A percentile compares a stretch with the other conserved stretches of the same genome.
Conservation (phyloP, 2,797 vertebrate genomes). For the Argyrosomus regius region DNA sequence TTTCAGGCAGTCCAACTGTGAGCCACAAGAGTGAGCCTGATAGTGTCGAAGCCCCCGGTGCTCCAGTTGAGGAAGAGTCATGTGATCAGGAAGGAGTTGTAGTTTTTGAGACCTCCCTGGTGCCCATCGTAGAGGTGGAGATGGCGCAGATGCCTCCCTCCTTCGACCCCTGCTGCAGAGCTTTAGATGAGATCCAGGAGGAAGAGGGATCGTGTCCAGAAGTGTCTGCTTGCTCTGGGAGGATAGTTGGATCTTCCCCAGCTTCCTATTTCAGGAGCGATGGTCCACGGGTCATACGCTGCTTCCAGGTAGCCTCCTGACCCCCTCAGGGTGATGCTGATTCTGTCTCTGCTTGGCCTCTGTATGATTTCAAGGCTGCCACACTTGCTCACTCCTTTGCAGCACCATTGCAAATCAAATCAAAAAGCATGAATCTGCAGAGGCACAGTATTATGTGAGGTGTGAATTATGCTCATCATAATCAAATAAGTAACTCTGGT, state of each 20-base stretch:
- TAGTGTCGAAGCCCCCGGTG: slow-evolving; percentile 28
- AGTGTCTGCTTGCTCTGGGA: slow-evolving; percentile 47
- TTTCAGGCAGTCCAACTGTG: slow-evolving; percentile 41
- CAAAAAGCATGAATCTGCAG: not conserved
- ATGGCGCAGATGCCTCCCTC: slow-evolving; percentile 58
- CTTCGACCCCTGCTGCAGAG: slow-evolving; percentile 36
- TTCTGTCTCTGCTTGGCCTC: slow-evolving; percentile 60
- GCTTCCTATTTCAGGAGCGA: slow-evolving; percentile 76
- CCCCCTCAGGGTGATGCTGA: slow-evolving; percentile 40
- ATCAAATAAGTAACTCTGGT: not conserved
- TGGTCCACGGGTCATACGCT: slow-evolving; percentile 77
- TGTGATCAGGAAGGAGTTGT: slow-evolving; percentile 60
- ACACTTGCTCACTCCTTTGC: slow-evolving; percentile 68
- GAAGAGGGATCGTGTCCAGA: slow-evolving; percentile 56
- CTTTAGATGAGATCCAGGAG: slow-evolving; percentile 63
- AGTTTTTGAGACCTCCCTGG: slow-evolving; percentile 62
- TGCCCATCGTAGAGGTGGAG: slow-evolving; percentile 74
- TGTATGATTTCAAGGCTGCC: slow-evolving; percentile 41
- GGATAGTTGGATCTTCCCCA: slow-evolving; percentile 65
- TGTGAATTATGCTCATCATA: not conserved
- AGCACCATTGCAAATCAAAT: slow-evolving; percentile 43
- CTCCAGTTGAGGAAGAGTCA: slow-evolving; percentile 59
- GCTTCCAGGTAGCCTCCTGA: slow-evolving; percentile 82
- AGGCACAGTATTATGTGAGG: not conserved
- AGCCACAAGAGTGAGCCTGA: slow-evolving; percentile 51